Evolutionary conservation across 2,113 vertebrate genomes (phyloP).

Genomic region (Crypturellus undulatus): DNA sequence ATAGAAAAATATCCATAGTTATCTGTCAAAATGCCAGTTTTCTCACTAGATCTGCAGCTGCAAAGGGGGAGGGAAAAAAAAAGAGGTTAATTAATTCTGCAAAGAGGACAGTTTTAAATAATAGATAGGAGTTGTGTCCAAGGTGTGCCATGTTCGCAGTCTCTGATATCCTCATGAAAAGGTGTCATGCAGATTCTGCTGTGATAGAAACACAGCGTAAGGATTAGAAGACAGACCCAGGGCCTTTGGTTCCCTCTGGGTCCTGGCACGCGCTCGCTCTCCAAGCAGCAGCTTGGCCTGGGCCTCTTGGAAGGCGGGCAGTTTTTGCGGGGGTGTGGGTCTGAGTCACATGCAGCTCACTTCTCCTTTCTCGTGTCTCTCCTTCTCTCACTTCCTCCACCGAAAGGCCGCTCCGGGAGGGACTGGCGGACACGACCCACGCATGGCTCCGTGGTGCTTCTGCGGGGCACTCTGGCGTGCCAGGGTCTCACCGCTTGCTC

Average conservation of each 20-base stretch:
- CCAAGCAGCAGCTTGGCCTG: no score
- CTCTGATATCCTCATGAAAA: not conserved
- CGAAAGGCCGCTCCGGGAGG: fast-evolving
- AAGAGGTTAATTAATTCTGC: not conserved
- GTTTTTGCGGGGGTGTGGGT: fast-evolving
- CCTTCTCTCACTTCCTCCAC: not conserved
- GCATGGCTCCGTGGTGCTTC: not conserved
- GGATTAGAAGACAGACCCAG: not conserved
- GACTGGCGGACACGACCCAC: not conserved
- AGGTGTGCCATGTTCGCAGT: not conserved
- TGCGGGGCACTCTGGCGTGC: not conserved
- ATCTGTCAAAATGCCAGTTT: not conserved
- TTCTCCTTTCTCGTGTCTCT: not conserved
- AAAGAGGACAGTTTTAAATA: not conserved
- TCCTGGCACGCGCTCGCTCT: not conserved
- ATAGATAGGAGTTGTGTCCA: not conserved
- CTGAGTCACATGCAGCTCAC: not conserved
- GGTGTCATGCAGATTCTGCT: not conserved
- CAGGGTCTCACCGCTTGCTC: not conserved
- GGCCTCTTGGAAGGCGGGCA: no score
- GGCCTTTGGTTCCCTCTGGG: no score
- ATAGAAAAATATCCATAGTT: not conserved
- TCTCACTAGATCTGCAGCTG: not conserved
- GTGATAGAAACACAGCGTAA: not conserved
- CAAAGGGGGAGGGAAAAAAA: not conserved